A percentile compares a stretch with the other conserved stretches of the same genome.
Conservation (phyloP, 2,888 invertebrate genomes). For the Deilephila porcellus region DNA sequence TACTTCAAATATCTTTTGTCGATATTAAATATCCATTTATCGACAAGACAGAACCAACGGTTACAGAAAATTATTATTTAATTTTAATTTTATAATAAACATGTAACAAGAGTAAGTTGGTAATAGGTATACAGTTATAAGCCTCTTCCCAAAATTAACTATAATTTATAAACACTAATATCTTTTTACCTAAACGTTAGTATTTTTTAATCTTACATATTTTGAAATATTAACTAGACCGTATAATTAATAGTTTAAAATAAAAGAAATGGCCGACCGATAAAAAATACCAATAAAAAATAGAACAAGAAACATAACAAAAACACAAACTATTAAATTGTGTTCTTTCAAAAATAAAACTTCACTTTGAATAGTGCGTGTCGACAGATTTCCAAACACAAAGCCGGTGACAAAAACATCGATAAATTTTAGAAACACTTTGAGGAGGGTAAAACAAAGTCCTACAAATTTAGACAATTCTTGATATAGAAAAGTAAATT, state of each 20-base stretch:
- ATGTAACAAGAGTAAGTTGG: neutral
- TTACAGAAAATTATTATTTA: neutral
- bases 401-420: neutral
- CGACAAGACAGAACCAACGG: neutral
- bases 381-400: neutral
- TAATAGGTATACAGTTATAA: conserved; percentile 29
- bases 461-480: neutral
- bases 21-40: neutral
- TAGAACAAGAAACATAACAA: conserved; percentile 8
- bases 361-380: neutral
- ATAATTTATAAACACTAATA: conserved; percentile 40
- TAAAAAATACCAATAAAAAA: conserved; percentile 2
- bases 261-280: conserved; percentile 21
- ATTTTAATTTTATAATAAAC: neutral
- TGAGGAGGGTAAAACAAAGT: neutral
- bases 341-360: neutral
- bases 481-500: neutral
- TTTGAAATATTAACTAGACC: conserved; percentile 18
- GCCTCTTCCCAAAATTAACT: conserved; percentile 44
- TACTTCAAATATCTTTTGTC: neutral
- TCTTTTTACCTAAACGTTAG: conserved; percentile 42
- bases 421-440: neutral
- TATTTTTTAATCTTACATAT: conserved; percentile 34
- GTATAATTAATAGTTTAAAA: conserved; percentile 18
- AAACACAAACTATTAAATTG: neutral